Evolutionary conservation across 2,888 invertebrate species (phyloP).

Genomic region (Heliconius hortense): DNA sequence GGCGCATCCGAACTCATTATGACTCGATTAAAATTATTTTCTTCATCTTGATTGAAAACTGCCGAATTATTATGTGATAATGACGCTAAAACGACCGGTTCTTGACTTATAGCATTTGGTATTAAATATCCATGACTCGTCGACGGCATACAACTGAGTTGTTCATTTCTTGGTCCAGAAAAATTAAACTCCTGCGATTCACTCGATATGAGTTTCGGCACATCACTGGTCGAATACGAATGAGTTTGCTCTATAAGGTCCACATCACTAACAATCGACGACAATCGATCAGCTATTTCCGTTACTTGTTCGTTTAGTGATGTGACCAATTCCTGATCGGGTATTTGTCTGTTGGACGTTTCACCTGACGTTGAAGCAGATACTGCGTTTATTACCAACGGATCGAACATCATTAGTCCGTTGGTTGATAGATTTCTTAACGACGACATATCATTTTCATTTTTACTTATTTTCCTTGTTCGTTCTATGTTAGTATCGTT

Average conservation of each 20-base stretch:
- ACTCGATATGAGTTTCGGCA: constrained; percentile 65
- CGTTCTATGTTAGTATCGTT: constrained; percentile 55
- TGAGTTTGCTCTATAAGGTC: constrained; percentile 70
- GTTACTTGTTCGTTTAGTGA: constrained; percentile 78
- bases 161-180: constrained; percentile 66
- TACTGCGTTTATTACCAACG: constrained; percentile 71
- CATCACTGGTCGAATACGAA: constrained; percentile 74
- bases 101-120: constrained; percentile 83
- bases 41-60: constrained; percentile 72
- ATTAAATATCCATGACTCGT: constrained; percentile 85
- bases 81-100: constrained; percentile 79
- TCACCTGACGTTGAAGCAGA: constrained; percentile 59
- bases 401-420: constrained; percentile 78
- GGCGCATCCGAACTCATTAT: constrained; percentile 64
- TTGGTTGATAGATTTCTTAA: constrained; percentile 74
- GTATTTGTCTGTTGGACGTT: constrained; percentile 59
- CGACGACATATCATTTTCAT: constrained; percentile 67
- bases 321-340: constrained; percentile 73
- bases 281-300: constrained; percentile 74
- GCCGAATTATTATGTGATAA: constrained; percentile 76
- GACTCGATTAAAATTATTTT: constrained; percentile 52
- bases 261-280: constrained; percentile 68
- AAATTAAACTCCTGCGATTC: constrained; percentile 59
- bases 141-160: constrained; percentile 80
- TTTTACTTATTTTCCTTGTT: constrained; percentile 65